These are phyloP conservation scores for Ganaspis sp. DNA, from an alignment of 1,140 invertebrate genomes.

Conservation along the genomic window DNA sequence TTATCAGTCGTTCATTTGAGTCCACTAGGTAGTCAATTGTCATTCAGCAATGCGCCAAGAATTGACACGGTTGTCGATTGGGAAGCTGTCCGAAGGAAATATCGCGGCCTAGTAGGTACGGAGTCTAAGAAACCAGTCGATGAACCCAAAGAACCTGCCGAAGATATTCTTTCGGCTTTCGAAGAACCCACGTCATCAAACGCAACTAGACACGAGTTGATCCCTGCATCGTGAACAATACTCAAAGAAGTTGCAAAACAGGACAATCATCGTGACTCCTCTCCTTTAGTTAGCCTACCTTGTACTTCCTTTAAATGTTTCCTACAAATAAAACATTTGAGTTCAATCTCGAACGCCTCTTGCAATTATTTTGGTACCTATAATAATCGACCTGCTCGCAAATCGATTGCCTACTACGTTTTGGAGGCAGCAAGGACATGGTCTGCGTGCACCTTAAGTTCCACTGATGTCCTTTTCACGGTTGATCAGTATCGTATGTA, in stretches of 20 bases:
- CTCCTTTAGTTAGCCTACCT: neutral
- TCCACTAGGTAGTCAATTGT: slow-evolving; percentile 88
- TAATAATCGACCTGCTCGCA: neutral
- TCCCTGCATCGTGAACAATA: neutral
- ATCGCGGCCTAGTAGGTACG: slow-evolving; percentile 86
- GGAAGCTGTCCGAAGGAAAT: slow-evolving; percentile 92
- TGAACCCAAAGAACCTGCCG: slow-evolving; percentile 73
- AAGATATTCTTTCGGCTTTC: slow-evolving; percentile 52
- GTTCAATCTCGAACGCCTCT: neutral
- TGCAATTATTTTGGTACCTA: neutral
- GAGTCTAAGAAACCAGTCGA: slow-evolving; percentile 78
- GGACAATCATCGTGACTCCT: neutral
- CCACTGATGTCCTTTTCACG: neutral
- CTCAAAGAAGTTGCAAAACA: neutral
- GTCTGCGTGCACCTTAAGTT: slow-evolving; percentile 5
- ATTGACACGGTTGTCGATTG: slow-evolving; percentile 95
- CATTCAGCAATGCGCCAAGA: slow-evolving; percentile 82
- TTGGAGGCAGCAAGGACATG: slow-evolving; percentile 7
- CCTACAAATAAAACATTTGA: neutral
- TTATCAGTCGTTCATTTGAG: slow-evolving; percentile 86
- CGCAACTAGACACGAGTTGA: neutral
- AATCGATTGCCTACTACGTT: slow-evolving; percentile 1
- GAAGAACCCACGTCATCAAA: slow-evolving; percentile 53
- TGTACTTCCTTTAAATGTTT: slow-evolving; percentile 12
- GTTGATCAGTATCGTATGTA: slow-evolving; percentile 22